Base-by-base conservation (phyloP, 2,113 vertebrate species). In the Cromileptes altivelis region DNA sequence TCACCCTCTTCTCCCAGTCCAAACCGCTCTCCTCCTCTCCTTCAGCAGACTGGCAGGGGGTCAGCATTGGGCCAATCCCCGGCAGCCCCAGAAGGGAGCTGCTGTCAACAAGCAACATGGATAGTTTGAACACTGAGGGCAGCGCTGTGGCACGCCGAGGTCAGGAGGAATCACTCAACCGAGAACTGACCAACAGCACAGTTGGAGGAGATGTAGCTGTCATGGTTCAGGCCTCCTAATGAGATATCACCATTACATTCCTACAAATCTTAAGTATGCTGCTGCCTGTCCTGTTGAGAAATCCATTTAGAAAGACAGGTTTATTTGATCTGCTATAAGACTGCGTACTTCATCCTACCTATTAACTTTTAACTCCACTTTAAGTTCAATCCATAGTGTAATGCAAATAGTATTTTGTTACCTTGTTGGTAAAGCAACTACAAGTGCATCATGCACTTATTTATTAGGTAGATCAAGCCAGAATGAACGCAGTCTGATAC, bases 31-130 rank as follows among this genome's bases (percentile, higher is more conserved):
- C 67, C 63, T 76, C 33, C 61, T 70, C 79, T 80, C 75, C 81
- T 89, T 58, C 83, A 70, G 86, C 78, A 53, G 80, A 85, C 85
- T 89, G 90, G 88, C 90, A 88, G 86, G 88, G 88, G 93, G 92
- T 94, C 92, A 92, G 87, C 86, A 56, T 49, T 75, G 17, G 90
- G 89, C 88, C 86, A 75, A 72, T 77, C 79, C 78, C 42, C 5
- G 37, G 81, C 75, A 81, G 75, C 73, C 90, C 90, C 89, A 81
- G 74, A 85, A 64, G 90, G 85, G 88, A 91, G 86, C 90, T 83
- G 91, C 89, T 92, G 93, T 94, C 92, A 93, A 92, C 90, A 90
- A 91, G 90, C 84, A 73, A 79, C 88, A 75, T 18, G 86, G 84
- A 89, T 82, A 88, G 87, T 87, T 86, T 82, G 87, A 90, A 85